Base-by-base conservation (phyloP, 2,113 vertebrate species). In the Corythornis cristatus region DNA sequence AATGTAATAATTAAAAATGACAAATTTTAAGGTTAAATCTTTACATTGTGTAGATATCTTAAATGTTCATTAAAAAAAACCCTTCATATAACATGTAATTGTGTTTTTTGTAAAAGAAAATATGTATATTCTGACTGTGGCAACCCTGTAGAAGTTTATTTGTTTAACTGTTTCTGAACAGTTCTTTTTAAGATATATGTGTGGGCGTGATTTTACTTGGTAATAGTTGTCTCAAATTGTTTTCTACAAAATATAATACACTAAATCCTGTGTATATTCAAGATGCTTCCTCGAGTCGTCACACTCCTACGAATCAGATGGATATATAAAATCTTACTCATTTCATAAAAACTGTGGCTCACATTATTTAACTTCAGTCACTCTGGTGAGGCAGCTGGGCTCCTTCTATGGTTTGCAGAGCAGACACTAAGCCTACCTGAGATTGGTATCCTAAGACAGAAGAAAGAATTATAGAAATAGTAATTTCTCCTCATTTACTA, bases 1-100 rank as follows among this genome's bases (percentile, higher is more conserved):
- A 68, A 53, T 33, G 19, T 37, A 88, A 78, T 75, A 78, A 72
- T 29, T 15, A 46, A 68, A 81, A 93, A 78, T 91, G 48, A 83
- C 58, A 70, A 82, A 54, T 56, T 89, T 79, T 72, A 61, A 70
- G 66, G 73, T 91, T 72, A 82, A 89, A 82, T 87, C 23, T 91
- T 84, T 93, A 60, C 92, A 93, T 91, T 95, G 85, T 91, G 86
- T 86, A 93, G 74, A 33, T 22, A 21, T 73, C 45, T 79, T 91
- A 89, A 84, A 45, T 85, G 23, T 86, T 90, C 66, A 78, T 91
- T 94, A 84, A 93, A 90, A 89, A 92, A 82, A 76, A 42, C 53
- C 45, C 74, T 90, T 40, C 58, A 76, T 95, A 84, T 95, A 93
- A 61, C 40, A 42, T 35, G 15, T 50, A 75, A 86, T 89, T 89